Evolutionary conservation across 2,888 invertebrate species (phyloP), one percentile per base, ranked within the genome.

Genomic region (Ectemnius lituratus): DNA sequence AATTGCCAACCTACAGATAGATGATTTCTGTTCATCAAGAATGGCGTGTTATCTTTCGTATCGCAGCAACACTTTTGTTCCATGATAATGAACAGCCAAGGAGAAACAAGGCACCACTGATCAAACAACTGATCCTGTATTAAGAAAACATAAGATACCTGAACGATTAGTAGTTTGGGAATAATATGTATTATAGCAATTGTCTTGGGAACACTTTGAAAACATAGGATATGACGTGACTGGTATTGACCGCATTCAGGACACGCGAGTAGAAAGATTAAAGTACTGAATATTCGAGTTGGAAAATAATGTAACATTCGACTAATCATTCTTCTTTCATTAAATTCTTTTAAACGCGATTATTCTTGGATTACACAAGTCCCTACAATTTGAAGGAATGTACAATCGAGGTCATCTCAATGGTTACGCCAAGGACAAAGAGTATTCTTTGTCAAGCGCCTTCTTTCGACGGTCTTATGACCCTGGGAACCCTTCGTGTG

Each of bases 361-460:
- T 37, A 57, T 60, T 37, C 60, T 2, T 58, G 64, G 66, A 27
- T 62, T 76, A 69, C 72, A 65, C 72, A 72, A 78, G 37, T 37
- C 37, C 37, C 37, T 37, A 37, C 1, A 37, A 37, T 37, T 37
- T 37, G 11, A 1, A 37, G 37, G 62, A 13, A 16, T 52, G 62
- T 28, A 52, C 78, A 57, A 52, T 71, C 73, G 64, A 80, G 75
- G 76, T 78, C 64, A 64, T 13, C 16, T 45, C 4, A 59, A 23
- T 62, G 81, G 76, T 73, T 73, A 67, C 79, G 83, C 75, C 84
- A 83, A 84, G 84, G 84, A 64, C 70, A 27, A 49, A 60, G 67
- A 18, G 66, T 58, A 64, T 67, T 71, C 69, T 69, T 59, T 59
- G 75, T 72, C 63, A 58, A 70, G 62, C 62, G 6, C 52, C 47